Percentiles rank a stretch among this genome's conserved stretches.
phyloP scores from a whole-genome alignment of 2,888 invertebrate genomes.

The Corbicula japonica region DNA sequence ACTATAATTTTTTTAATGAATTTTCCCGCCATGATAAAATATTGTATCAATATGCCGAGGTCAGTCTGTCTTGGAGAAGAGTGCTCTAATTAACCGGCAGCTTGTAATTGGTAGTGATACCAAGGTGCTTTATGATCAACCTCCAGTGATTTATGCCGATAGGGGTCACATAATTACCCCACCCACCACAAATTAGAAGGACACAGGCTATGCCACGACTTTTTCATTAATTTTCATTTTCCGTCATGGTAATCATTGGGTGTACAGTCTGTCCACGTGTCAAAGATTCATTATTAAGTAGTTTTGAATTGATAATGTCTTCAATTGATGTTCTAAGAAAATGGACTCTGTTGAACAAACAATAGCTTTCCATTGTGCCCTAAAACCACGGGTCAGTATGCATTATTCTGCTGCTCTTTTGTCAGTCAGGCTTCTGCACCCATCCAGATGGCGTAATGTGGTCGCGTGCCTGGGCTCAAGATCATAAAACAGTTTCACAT shows the following conservation, averaged over 20 bases:
- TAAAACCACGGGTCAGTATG: no score
- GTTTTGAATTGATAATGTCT: conserved; percentile 36
- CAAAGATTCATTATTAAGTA: conserved; percentile 61
- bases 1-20: no score
- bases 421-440: no score
- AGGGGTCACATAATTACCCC: conserved; percentile 65
- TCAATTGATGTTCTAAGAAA: conserved; percentile 16
- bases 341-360: no score
- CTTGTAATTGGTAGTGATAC: conserved; percentile 62
- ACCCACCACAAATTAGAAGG: conserved; percentile 67
- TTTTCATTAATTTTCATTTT: conserved; percentile 57
- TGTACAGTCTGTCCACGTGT: conserved; percentile 65
- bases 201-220: conserved; percentile 60
- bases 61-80: conserved; percentile 14
- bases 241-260: conserved; percentile 54
- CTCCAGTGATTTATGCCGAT: conserved; percentile 53
- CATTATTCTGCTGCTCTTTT: no score
- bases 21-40: conserved; percentile 23
- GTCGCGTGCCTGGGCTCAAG: no score
- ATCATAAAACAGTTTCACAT: no score
- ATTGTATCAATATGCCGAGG: conserved; percentile 37
- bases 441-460: no score
- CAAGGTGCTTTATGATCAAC: conserved; percentile 59
- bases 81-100: conserved; percentile 40
- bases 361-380: no score